These are phyloP conservation scores for Stictonetta naevosa DNA, from an alignment of 2,113 vertebrate species.

Conservation along the genomic window DNA sequence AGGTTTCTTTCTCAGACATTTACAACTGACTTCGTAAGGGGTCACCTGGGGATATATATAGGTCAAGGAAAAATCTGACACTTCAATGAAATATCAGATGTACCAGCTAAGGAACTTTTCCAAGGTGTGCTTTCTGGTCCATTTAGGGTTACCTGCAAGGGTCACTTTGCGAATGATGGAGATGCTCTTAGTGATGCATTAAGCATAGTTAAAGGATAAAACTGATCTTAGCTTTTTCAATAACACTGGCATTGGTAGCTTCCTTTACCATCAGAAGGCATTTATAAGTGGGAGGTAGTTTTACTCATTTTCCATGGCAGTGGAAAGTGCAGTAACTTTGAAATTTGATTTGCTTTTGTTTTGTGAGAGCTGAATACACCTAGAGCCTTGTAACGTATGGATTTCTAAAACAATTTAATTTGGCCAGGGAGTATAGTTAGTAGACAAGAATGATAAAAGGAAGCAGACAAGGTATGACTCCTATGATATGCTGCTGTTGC, in stretches of 20 bases:
- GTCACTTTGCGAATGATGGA: neutral
- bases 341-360: neutral
- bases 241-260: neutral
- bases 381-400: neutral
- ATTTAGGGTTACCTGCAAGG: neutral
- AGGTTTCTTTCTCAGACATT: neutral
- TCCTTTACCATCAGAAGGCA: neutral
- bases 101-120: neutral
- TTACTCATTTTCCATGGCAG: neutral
- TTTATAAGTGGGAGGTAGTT: neutral
- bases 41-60: neutral
- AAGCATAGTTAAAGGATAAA: neutral
- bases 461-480: neutral
- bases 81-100: neutral
- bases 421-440: neutral
- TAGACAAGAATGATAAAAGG: neutral
- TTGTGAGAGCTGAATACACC: neutral
- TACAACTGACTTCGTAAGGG: neutral
- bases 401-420: neutral
- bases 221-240: neutral
- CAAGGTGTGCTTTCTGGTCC: neutral
- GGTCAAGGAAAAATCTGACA: neutral
- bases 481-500: neutral
- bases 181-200: neutral
- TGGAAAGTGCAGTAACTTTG: neutral